These are phyloP conservation scores for Pollenia angustigena DNA, from an alignment of 2,888 invertebrate species.

Conservation along the genomic window DNA sequence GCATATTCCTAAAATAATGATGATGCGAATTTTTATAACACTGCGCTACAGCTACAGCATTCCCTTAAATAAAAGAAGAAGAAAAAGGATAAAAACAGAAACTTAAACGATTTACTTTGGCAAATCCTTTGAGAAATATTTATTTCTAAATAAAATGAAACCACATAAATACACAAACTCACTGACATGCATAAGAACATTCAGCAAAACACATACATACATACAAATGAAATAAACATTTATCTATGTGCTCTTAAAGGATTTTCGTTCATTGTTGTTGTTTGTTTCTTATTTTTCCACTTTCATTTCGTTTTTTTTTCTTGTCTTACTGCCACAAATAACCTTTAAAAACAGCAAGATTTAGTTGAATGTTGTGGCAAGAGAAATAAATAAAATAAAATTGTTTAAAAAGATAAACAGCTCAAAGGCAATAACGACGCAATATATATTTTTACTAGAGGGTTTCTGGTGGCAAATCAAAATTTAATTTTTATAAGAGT, in stretches of 20 bases:
- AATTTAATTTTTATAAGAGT: background rate
- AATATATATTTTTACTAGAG: constrained; percentile 9
- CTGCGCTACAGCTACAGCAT: constrained; percentile 11
- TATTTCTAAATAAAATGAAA: constrained; percentile 68
- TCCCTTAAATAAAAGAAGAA: constrained; percentile 18
- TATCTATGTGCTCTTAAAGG: constrained; percentile 69
- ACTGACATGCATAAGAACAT: background rate
- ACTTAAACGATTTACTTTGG: constrained; percentile 72
- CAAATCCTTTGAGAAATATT: constrained; percentile 73
- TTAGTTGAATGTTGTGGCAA: constrained; percentile 44
- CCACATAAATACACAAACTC: background rate
- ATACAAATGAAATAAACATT: constrained; percentile 67
- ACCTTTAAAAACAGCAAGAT: constrained; percentile 58
- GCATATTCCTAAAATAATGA: constrained; percentile 66
- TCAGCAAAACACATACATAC: background rate
- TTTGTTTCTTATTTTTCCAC: constrained; percentile 42
- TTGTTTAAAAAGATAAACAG: constrained; percentile 62
- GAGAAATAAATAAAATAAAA: constrained; percentile 55
- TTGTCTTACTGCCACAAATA: constrained; percentile 51
- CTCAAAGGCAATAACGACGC: constrained; percentile 38
- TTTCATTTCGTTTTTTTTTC: constrained; percentile 37
- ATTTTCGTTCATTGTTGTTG: constrained; percentile 56
- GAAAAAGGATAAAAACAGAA: constrained; percentile 49
- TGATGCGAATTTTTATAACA: constrained; percentile 53
- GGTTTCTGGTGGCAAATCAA: constrained; percentile 14